Base-by-base conservation (phyloP, 2,888 invertebrate species). In the Lottia gigantea region DNA sequence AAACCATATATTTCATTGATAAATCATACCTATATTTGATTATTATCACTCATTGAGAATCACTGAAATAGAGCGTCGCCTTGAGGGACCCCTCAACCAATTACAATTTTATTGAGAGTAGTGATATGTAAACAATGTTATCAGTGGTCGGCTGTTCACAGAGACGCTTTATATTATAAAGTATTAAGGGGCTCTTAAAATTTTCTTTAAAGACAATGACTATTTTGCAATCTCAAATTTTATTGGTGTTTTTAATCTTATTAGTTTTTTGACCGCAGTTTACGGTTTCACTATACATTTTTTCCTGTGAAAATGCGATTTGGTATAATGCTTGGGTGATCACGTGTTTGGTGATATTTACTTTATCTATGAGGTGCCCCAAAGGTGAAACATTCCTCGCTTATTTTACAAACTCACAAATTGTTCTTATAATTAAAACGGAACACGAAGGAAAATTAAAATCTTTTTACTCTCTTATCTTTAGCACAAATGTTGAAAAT, bases 301-400 rank as follows among this genome's bases (percentile, higher is more conserved):
- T 49, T 55, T 19, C 15, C 19, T 12, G 23, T 40, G 19, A 55
- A 55, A 55, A 55, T 55, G 55, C 19, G 55, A 55, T 55, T 55
- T 23, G n/a, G 14, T 23, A 55, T 55, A 55, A 55, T 55, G 55
- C 19, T 15, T 55, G 55, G 55, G 23, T 55, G 55, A 55, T 19
- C 55, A 55, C 55, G 55, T 55, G 55, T 23, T 55, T 55, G 4
- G 55, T 55, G 55, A 55, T 55, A 55, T 55, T 55, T 55, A 55
- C 55, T 55, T 40, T 55, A 55, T 55, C 55, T 55, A 23, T 23
- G 55, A 55, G 55, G 55, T 55, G 19, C 55, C 55, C 55, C 19
- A 55, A 55, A 55, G 55, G 55, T 23, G 23, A 23, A 19, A 55
- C 55, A 55, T 55, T 55, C 55, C 23, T 55, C 55, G 23, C 19